Evolutionary conservation across 1,140 invertebrate species (phyloP), one percentile per base, ranked within the genome.

Genomic region (Lordiphosa clarofinis): DNA sequence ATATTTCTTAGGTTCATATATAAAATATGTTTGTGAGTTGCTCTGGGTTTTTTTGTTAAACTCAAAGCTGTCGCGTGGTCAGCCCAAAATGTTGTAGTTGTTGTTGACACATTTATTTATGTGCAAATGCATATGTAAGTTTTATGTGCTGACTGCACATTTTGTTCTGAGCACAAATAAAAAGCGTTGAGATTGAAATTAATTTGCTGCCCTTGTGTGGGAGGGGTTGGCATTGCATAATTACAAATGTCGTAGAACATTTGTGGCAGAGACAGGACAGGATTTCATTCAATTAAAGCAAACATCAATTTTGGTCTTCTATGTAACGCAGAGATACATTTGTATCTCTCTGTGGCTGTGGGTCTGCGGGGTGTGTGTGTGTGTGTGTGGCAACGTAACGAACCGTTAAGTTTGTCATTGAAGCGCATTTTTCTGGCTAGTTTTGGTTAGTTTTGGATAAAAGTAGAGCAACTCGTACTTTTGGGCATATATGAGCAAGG

Each of bases 181-280:
- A 63, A 71, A 66, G 19, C 49, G 55, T 37, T 55, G 57, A 65
- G 70, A 73, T 76, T 82, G 67, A 81, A 82, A 81, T 81, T 75
- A 81, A 81, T 81, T 81, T 68, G 70, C 53, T 63, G 56, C 49
- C 65, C 24, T 33, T 12, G 31, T 35, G 49, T 53, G 61, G 19
- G 35, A 4, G 13, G 7, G 15, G 31, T 31, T 19, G 12, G 15
- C 57, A 71, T 81, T 81, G 71, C 75, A 74, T 74, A 81, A 81
- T 81, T 71, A 56, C 66, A 55, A 79, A 60, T 81, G 75, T 71
- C 66, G 66, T 73, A 61, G 58, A 66, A 19, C 19, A 19, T 19
- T 19, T 19, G 19, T 19, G 19, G 19, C 19, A 19, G 19, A 19
- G 19, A 19, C 19, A 19, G 19, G 74, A 49, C 75, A 61, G 66